Conservation (phyloP, 2,888 invertebrate species). For the Boloria euphrosyne region DNA sequence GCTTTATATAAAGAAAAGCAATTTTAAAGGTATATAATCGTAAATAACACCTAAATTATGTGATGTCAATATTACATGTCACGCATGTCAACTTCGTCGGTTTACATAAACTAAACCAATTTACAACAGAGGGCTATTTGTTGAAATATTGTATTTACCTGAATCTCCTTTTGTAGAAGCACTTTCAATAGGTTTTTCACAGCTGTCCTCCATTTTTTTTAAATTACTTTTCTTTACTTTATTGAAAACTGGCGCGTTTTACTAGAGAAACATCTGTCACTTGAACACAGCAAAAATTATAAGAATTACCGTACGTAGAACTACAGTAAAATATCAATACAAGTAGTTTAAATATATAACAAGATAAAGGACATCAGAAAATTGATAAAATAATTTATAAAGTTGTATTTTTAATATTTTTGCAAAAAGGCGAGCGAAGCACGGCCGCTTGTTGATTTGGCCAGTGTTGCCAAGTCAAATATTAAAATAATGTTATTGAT, state of each 20-base stretch:
- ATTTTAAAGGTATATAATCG: slow-evolving; percentile 1
- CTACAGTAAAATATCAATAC: slow-evolving; percentile 25
- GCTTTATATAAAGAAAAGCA: not conserved
- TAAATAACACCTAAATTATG: slow-evolving; percentile 21
- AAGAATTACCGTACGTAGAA: slow-evolving; percentile 51
- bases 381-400: slow-evolving; percentile 32
- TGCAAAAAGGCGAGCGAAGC: slow-evolving; percentile 49
- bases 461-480: slow-evolving; percentile 54
- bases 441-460: slow-evolving; percentile 74
- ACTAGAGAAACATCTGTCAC: slow-evolving; percentile 70
- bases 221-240: slow-evolving; percentile 46
- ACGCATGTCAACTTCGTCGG: slow-evolving; percentile 49
- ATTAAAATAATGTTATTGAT: not conserved
- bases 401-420: slow-evolving; percentile 40
- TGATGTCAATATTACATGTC: slow-evolving; percentile 34
- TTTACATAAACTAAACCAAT: slow-evolving; percentile 48
- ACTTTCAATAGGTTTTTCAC: slow-evolving; percentile 49
- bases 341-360: slow-evolving; percentile 19
- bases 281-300: slow-evolving; percentile 49
- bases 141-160: slow-evolving; percentile 52
- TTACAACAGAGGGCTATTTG: slow-evolving; percentile 38
- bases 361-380: slow-evolving; percentile 28
- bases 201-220: slow-evolving; percentile 60
- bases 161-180: slow-evolving; percentile 49
- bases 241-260: slow-evolving; percentile 66